Base-by-base conservation (phyloP, 2,113 vertebrate species). In the Tyrannus savana region DNA sequence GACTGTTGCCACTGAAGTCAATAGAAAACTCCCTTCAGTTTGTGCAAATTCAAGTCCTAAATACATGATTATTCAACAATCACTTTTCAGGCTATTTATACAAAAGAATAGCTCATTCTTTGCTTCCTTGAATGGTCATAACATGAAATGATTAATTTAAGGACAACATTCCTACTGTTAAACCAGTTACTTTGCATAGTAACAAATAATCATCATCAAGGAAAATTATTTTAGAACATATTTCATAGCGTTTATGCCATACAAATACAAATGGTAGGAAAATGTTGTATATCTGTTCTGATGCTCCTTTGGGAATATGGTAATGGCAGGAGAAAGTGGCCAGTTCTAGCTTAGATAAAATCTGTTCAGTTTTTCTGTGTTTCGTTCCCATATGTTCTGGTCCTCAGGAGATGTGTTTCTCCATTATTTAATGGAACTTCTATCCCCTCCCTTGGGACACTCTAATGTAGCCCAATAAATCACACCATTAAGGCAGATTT, bases 211-310 rank as follows among this genome's bases (percentile, higher is more conserved):
- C 27, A n/a, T 52, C 41, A 87, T 90, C 35, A 87, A 75, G 37
- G 52, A 53, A 92, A 88, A 89, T 81, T 94, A 67, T 93, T 96
- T 86, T 88, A 75, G 39, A 92, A 90, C 13, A 59, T 52, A n/a
- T 21, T 96, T 91, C 55, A n/a, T 90, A 27, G 5, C 81, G 52
- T 67, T 94, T 74, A 60, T 78, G 56, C 28, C 24, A 39, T 56
- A 69, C 15, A 88, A 77, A 84, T 30, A 88, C 19, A 94, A 96
- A 72, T 30, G 2, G 21, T 68, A 50, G 17, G 28, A 63, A 95
- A 77, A 84, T 30, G 2, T n/a, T 92, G 14, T 60, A 7, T 95
- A 72, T 86, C 44, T 67, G 5, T 89, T 93, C 47, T 89, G 27
- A 27, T 86, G 8, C 11, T 91, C 62, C 63, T 80, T 71, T 91